phyloP scores from a whole-genome alignment of 2,888 invertebrate genomes.

The Cheilosia impressa region DNA sequence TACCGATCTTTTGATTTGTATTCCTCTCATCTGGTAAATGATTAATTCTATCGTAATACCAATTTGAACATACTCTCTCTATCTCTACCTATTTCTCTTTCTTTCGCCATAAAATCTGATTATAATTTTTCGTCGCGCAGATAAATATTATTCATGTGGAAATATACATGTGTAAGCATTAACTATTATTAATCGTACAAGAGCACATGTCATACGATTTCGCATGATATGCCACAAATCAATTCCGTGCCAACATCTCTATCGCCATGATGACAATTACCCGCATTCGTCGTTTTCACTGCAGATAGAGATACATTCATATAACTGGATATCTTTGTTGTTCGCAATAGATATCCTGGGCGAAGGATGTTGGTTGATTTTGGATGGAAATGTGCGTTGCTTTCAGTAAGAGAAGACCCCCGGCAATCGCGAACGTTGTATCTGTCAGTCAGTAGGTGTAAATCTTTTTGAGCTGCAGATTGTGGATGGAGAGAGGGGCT shows the following conservation, averaged over 20 bases:
- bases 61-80: neutral
- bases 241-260: neutral
- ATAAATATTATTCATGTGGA: neutral
- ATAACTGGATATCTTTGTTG: neutral
- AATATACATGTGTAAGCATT: neutral
- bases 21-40: neutral
- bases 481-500: too few species aligned
- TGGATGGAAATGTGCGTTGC: neutral
- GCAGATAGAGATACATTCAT: neutral
- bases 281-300: too few species aligned
- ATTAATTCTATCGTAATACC: neutral
- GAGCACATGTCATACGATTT: neutral
- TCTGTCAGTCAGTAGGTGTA: neutral
- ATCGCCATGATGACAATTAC: neutral
- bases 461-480: neutral
- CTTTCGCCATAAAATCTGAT: too few species aligned
- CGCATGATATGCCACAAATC: constrained; percentile 10
- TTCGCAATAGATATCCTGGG: neutral
- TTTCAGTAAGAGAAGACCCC: neutral
- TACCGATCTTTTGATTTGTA: neutral
- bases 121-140: neutral
- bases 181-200: neutral
- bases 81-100: neutral
- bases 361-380: neutral
- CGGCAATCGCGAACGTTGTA: neutral